These are phyloP conservation scores for Odontocolon sp. DNA, from an alignment of 2,888 invertebrate genomes.

Conservation along the genomic window DNA sequence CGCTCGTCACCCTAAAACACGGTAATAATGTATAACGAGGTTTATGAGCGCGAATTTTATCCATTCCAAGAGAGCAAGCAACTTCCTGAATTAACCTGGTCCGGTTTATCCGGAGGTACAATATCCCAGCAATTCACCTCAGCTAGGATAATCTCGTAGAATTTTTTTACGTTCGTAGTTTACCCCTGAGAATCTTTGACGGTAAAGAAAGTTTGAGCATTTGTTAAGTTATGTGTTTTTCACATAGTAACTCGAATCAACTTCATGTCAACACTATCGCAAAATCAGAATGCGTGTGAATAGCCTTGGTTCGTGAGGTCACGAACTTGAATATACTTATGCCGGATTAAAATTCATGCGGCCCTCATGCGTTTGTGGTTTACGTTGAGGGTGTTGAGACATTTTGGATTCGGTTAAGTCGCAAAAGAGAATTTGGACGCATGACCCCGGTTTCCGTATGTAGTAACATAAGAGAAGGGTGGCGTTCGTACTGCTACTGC, in stretches of 20 bases:
- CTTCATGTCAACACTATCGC: neutral
- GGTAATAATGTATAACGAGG: conserved; percentile 1
- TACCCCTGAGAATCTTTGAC: neutral
- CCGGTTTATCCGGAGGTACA: conserved; percentile 3
- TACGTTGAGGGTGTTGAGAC: neutral
- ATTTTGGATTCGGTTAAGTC: neutral
- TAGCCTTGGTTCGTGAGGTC: neutral
- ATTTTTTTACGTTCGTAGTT: conserved; percentile 17
- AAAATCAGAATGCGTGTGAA: neutral
- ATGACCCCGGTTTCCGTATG: neutral
- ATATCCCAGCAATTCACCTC: conserved; percentile 16
- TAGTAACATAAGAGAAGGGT: neutral
- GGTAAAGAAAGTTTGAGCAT: conserved; percentile 39
- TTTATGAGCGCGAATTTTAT: conserved; percentile 30
- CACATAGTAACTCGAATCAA: neutral
- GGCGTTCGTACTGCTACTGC: no score
- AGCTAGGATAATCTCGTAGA: conserved; percentile 17
- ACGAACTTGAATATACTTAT: neutral
- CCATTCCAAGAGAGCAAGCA: conserved; percentile 11
- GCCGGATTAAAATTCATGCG: no score
- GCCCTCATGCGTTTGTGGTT: no score
- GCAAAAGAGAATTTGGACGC: conserved; percentile 10
- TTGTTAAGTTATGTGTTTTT: conserved; percentile 18
- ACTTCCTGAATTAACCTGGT: conserved; percentile 35
- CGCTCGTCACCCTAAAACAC: neutral